Base-by-base conservation (phyloP, 2,113 vertebrate species). In the Colius striatus region DNA sequence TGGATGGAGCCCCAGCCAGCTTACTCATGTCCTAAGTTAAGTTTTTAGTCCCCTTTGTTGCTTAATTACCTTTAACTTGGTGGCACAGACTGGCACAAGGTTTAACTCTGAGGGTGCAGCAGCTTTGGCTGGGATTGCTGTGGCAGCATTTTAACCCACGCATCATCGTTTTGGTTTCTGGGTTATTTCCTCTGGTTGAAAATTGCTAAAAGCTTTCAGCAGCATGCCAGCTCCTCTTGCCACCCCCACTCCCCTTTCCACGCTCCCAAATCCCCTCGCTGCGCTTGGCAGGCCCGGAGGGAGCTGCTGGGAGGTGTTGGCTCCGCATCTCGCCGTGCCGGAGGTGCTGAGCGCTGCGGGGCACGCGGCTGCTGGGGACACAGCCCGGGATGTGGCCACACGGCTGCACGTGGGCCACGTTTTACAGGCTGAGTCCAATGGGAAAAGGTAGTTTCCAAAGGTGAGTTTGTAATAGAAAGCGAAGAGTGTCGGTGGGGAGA, bases 371-470 rank as follows among this genome's bases (percentile, higher is more conserved):
- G 22, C 62, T 0, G 2, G 34, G 8, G 47, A 2, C 0, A 2
- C 0, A 0, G 14, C 2, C 53, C 29, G 5, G 0, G 32, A n/a
- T 5, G 4, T 0, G 15, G 55, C 8, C 41, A 10, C 55, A 9
- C 16, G 0, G 22, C n/a, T 14, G 36, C 14, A 13, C 53, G 13
- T 2, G 67, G 16, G 4, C 27, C 36, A n/a, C 27, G 17, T 19
- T 23, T 9, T 14, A 25, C n/a, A 47, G 43, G 13, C 1, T 1
- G 55, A 17, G 47, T 0, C 3, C 22, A 41, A n/a, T 0, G 7
- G 43, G 4, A 45, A 20, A 74, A 51, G 17, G 78, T 14, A 5
- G 32, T 5, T 58, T 1, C 0, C 5, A 34, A 48, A 60, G 23
- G 29, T 4, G 10, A 12, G 11, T 36, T n/a, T 38, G 38, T 13